Evolutionary conservation across 2,797 vertebrate genomes (phyloP).

Genomic region (Syndactyla subalaris): DNA sequence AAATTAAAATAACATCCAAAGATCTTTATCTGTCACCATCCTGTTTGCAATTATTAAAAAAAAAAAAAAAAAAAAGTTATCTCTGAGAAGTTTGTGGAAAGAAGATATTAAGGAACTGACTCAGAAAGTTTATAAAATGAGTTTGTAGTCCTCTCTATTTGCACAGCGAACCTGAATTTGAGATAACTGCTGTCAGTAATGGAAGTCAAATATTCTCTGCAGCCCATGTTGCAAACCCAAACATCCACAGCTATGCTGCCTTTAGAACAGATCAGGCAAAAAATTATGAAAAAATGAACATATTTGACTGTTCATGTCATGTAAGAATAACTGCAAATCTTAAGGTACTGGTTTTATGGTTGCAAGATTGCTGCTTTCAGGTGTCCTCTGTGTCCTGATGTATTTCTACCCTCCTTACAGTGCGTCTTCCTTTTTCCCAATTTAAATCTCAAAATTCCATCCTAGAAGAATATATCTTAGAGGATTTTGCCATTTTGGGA

Average conservation of each 20-base stretch:
- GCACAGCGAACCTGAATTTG: background rate
- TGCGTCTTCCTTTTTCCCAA: background rate
- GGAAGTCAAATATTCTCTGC: background rate
- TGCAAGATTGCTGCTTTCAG: background rate
- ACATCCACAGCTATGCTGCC: fast-evolving
- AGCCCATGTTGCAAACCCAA: background rate
- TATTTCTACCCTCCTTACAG: background rate
- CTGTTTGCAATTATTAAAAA: background rate
- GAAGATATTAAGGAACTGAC: background rate
- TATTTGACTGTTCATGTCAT: background rate
- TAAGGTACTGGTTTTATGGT: background rate
- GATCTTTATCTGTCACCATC: background rate
- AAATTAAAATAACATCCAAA: background rate
- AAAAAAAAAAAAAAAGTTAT: background rate
- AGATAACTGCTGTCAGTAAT: background rate
- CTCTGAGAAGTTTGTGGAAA: background rate
- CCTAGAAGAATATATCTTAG: background rate
- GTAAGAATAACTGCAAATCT: background rate
- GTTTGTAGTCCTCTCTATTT: background rate
- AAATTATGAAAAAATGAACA: background rate
- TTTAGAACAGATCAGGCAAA: background rate
- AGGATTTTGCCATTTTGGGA: background rate
- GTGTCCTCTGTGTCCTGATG: background rate
- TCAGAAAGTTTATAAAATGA: background rate
- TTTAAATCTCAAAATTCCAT: background rate